These are phyloP conservation scores for Chironomus riparius DNA, from an alignment of 2,888 invertebrate genomes.

Conservation along the genomic window DNA sequence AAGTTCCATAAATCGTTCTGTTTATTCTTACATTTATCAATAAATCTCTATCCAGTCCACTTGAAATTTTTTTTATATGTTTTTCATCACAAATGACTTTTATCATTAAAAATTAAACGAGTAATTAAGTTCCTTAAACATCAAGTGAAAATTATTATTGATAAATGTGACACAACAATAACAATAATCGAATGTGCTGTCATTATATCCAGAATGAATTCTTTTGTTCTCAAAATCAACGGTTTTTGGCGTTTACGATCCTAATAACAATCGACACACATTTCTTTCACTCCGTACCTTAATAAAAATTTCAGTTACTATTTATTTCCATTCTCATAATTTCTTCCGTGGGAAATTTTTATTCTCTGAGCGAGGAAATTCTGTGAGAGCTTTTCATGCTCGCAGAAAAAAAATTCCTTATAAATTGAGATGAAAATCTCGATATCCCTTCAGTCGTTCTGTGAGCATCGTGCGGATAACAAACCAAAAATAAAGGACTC, in stretches of 20 bases:
- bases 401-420: slow-evolving; percentile 8
- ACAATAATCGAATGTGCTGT: too few relatives aligned
- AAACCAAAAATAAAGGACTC: not conserved
- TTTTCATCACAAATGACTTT: too few relatives aligned
- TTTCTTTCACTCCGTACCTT: not conserved
- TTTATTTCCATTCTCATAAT: not conserved
- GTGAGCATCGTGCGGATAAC: slow-evolving; percentile 4
- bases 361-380: not conserved
- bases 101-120: too few relatives aligned
- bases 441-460: slow-evolving; percentile 16
- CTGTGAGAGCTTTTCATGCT: slow-evolving; percentile 3
- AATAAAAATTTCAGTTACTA: not conserved
- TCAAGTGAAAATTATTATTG: too few relatives aligned
- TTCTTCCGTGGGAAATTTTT: not conserved
- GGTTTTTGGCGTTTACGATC: not conserved
- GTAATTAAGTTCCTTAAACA: too few relatives aligned
- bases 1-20: too few relatives aligned
- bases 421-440: slow-evolving; percentile 26
- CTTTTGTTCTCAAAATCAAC: too few relatives aligned
- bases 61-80: too few relatives aligned
- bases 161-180: too few relatives aligned
- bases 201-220: too few relatives aligned
- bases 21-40: too few relatives aligned
- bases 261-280: not conserved
- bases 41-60: too few relatives aligned